phyloP scores from a whole-genome alignment of 1,140 invertebrate genomes.

The roundworm (Caenorhabditis elegans) region WBcel235 BX284603.4:6585001-6585500 shows the following conservation, averaged over 20 bases:
- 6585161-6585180: too few relatives aligned
- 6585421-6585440: background rate
- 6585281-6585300: background rate
- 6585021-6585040: constrained; percentile 76
- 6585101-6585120: constrained; percentile 63
- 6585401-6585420: background rate
- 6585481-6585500: background rate
- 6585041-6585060: constrained; percentile 75
- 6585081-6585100: constrained; percentile 69
- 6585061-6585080: constrained; percentile 70
- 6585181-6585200: constrained; percentile 8
- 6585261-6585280: background rate
- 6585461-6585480: background rate
- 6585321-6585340: too few relatives aligned
- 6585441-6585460: background rate
- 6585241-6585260: background rate
- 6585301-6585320: too few relatives aligned
- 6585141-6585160: too few relatives aligned
- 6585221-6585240: background rate
- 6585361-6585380: constrained; percentile 39
- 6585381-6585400: background rate
- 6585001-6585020: constrained; percentile 81
- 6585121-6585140: constrained; percentile 58
- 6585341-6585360: background rate
- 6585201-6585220: background rate